Base-by-base conservation (phyloP, 2,113 vertebrate genomes). In the Forbesichthys agassizii region DNA sequence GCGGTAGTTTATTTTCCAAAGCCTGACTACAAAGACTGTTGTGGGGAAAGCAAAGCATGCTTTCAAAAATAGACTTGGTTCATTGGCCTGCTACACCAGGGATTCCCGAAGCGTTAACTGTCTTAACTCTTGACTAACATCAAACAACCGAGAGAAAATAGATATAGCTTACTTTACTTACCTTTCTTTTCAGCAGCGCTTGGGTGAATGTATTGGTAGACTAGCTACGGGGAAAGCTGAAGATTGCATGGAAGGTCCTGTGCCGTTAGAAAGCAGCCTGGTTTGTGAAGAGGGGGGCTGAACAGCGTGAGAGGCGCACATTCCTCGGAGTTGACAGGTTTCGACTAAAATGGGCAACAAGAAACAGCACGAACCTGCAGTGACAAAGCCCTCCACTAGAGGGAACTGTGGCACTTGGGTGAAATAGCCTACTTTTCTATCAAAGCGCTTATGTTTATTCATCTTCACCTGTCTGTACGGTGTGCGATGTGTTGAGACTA, bases 331-430 rank as follows among this genome's bases (percentile, higher is more conserved):
- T 80, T 90, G 87, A 93, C 88, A 88, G 79, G 56, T 75, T 75
- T 64, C 56, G 88, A 89, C 92, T 87, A 91, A 93, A 91, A 91
- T 85, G 89, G 91, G 81, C 88, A 91, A 80, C 75, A 81, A 71
- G 69, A 48, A 71, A 9, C 71, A 59, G 48, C 6, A 47, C 11
- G 3, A 33, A 3, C 1, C 20, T 72, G 73, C 83, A 79, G 42
- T 14, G 46, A 16, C 57, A 0, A 0, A 0, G 1, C 9, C 1
- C 36, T n/a, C 81, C 88, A 5, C 27, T 52, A 85, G 90, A 78
- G 79, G 90, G 90, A n/a, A 75, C 73, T 71, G 77, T 16, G 69
- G 54, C 48, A 4, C 58, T 8, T 42, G 36, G 36, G 3, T 42
- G 36, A 42, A 7, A 42, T 42, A 6, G 36, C 27, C 27, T 27